phyloP scores from a whole-genome alignment of 2,113 vertebrate genomes.

The Limnothrissa miodon region DNA sequence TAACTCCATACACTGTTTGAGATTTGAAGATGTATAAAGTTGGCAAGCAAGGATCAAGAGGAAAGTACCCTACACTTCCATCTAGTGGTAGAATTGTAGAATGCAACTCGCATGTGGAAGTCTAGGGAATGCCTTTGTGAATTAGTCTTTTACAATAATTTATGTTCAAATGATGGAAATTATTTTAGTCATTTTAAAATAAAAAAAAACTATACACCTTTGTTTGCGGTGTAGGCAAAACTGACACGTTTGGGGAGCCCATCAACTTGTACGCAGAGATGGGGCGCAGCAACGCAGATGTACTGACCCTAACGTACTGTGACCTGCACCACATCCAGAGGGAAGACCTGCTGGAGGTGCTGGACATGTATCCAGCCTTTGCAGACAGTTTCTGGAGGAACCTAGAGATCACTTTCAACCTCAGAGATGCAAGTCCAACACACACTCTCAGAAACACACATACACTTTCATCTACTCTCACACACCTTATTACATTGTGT shows the following conservation, averaged over 20 bases:
- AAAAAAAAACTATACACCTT: background rate
- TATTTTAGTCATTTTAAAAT: background rate
- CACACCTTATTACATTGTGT: too few relatives aligned
- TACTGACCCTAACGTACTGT: conserved; percentile 89
- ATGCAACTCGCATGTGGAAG: too few relatives aligned
- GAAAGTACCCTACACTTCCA: background rate
- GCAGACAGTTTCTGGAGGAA: conserved; percentile 94
- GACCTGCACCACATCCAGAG: conserved; percentile 92
- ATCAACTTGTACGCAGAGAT: conserved; percentile 85
- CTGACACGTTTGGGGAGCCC: conserved; percentile 90
- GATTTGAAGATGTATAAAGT: too few relatives aligned
- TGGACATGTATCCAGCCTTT: conserved; percentile 91
- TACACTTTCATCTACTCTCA: background rate
- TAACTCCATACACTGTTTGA: too few relatives aligned
- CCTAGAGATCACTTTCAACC: conserved; percentile 91
- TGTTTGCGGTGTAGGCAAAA: conserved; percentile 75
- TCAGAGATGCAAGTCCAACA: conserved; percentile 84
- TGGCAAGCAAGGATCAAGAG: too few relatives aligned
- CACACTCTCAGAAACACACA: background rate
- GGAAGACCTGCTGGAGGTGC: conserved; percentile 89
- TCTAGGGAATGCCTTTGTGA: background rate
- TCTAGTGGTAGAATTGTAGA: background rate
- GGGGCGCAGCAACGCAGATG: conserved; percentile 86
- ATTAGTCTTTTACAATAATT: too few relatives aligned
- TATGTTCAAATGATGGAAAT: too few relatives aligned